Conservation (phyloP, 35 echinoderm and acorn worm genomes). For the Apostichopus californicus region DNA sequence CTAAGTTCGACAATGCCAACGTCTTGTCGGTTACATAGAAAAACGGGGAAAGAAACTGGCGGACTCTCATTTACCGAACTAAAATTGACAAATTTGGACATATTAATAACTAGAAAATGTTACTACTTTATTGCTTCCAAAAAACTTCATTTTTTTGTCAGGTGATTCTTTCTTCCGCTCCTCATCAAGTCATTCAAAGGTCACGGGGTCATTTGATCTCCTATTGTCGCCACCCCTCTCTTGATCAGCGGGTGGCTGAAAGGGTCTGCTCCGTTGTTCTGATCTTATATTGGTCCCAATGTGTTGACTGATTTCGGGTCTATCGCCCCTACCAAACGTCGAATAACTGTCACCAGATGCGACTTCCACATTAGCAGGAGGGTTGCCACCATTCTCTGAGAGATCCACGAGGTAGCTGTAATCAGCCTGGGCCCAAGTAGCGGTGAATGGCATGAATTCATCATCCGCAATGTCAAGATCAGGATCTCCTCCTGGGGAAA, state of each 20-base stretch:
- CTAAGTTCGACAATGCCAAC: neutral
- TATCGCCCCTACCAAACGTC: neutral
- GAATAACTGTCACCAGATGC: neutral
- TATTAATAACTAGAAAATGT: neutral
- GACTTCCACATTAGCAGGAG: neutral
- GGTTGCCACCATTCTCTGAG: neutral
- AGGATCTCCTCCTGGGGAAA: neutral
- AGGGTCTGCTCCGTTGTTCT: neutral
- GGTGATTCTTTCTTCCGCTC: neutral
- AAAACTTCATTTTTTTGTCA: neutral
- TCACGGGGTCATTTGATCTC: neutral
- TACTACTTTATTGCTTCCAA: neutral
- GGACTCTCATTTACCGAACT: neutral
- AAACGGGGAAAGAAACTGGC: neutral
- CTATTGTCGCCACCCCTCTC: neutral
- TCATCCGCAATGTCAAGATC: neutral
- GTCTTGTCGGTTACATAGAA: neutral
- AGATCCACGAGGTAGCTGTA: too few species aligned
- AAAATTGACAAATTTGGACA: too few species aligned
- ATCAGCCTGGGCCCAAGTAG: too few species aligned
- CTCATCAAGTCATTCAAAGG: neutral
- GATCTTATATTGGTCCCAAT: neutral
- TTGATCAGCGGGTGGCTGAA: neutral
- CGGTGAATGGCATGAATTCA: neutral
- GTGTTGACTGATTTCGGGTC: neutral